phyloP scores from a whole-genome alignment of 1,140 invertebrate genomes.

The Drosophila sucinea region DNA sequence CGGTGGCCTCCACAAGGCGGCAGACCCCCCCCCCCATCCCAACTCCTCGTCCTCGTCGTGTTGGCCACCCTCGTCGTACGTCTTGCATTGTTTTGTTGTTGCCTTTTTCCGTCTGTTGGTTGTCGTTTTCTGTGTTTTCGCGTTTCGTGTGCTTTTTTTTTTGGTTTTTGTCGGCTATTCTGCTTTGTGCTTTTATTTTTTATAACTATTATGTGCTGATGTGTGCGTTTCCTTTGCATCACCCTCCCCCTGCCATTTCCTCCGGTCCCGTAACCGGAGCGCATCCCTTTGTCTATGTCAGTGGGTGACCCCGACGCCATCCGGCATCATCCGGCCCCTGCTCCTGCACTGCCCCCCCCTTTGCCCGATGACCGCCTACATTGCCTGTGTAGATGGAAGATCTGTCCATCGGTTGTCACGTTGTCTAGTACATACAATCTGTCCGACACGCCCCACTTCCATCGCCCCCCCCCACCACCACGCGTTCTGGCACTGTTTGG shows the following conservation, averaged over 20 bases:
- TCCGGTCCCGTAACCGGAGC: background rate
- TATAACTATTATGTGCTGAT: constrained; percentile 77
- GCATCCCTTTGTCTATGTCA: constrained; percentile 42
- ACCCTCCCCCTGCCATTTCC: background rate
- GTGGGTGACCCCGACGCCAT: constrained; percentile 7
- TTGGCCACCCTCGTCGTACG: background rate
- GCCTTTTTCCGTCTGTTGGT: constrained; percentile 22
- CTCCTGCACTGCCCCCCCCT: background rate
- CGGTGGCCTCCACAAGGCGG: constrained; percentile 2
- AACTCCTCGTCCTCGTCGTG: background rate
- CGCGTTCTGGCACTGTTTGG: constrained; percentile 16
- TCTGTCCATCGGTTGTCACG: constrained; percentile 59
- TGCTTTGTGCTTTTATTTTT: constrained; percentile 70
- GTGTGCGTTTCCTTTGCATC: constrained; percentile 60
- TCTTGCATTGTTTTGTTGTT: constrained; percentile 49
- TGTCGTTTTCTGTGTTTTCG: constrained; percentile 19
- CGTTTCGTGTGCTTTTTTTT: constrained; percentile 34
- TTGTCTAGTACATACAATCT: constrained; percentile 28
- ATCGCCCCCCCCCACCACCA: background rate
- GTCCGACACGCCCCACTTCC: background rate
- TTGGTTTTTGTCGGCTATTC: constrained; percentile 48
- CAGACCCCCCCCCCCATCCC: background rate
- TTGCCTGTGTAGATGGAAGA: constrained; percentile 37
- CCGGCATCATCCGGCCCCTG: no score
- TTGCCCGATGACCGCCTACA: background rate